Base-by-base conservation (phyloP, 2,888 invertebrate genomes). In the Aethes cnicana region DNA sequence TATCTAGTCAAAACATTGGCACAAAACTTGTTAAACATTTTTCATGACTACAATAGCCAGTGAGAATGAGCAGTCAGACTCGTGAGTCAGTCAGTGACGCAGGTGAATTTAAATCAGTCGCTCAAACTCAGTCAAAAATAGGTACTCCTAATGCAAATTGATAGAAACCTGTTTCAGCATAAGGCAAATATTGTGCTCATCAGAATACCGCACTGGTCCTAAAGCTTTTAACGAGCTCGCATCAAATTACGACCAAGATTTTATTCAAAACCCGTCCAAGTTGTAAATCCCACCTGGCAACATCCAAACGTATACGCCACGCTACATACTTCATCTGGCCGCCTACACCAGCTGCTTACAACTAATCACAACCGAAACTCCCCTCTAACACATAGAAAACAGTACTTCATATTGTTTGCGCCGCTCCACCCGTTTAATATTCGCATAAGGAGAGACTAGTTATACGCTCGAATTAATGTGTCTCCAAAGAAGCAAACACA, bases 251-350 rank as follows among this genome's bases (percentile, higher is more conserved):
- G 62, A 63, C 58, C 55, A 54, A 60, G 61, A 65, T 66, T 67
- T 67, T 64, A 68, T 68, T 62, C 65, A 58, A 60, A 60, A 58
- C 58, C 56, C 57, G 61, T 56, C 55, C 53, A 54, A 59, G 62
- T 59, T 57, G 59, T 70, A 65, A 69, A 67, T 68, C 61, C 66
- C 68, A 69, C 66, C 70, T 67, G 68, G 64, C 57, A 53, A 58
- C 59, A 36, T 42, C 35, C 54, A 47, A 55, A 55, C 53, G 54
- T 53, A 53, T 58, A 57, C 58, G 48, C 30, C 47, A 43, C 58
- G 48, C 55, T 64, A 59, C 63, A 57, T 60, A 61, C 59, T 57
- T 62, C 55, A 61, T 56, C 56, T 56, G 52, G 47, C 42, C 57
- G 55, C 49, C 37, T 56, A 54, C 37, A 20, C 48, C 47, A 53